These are phyloP conservation scores for Todiramphus chloris DNA, from an alignment of 2,113 vertebrate species.

Conservation along the genomic window DNA sequence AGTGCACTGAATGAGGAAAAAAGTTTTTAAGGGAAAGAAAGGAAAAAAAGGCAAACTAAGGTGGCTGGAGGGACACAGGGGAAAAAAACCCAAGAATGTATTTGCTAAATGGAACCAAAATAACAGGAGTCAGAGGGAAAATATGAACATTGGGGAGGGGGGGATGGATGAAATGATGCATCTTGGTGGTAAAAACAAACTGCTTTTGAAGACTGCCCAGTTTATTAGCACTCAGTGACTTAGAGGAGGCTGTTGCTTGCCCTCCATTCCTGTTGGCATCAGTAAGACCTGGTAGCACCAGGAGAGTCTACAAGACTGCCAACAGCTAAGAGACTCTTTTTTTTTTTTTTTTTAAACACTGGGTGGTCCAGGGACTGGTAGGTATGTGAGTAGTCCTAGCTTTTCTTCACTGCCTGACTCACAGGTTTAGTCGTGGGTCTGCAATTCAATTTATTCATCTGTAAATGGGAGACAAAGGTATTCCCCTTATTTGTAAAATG, in stretches of 20 bases:
- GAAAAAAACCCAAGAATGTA: background rate
- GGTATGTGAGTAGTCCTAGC: background rate
- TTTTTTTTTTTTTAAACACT: background rate
- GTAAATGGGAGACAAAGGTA: background rate
- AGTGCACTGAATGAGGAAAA: slow-evolving; percentile 28
- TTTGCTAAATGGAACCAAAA: slow-evolving; percentile 52
- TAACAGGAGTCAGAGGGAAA: slow-evolving; percentile 53
- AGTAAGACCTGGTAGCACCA: background rate
- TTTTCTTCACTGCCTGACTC: background rate
- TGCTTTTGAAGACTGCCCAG: slow-evolving; percentile 25
- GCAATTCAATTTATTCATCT: background rate
- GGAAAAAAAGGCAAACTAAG: slow-evolving; percentile 13
- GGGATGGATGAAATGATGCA: slow-evolving; percentile 56
- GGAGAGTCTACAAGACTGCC: background rate
- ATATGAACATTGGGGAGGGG: slow-evolving; percentile 39
- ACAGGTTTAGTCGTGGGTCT: background rate
- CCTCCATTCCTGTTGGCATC: slow-evolving; percentile 29
- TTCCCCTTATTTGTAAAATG: background rate
- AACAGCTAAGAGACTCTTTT: background rate
- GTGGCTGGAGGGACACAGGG: slow-evolving; percentile 19
- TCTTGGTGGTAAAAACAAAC: slow-evolving; percentile 51
- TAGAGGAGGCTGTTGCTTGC: background rate
- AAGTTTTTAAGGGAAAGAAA: slow-evolving; percentile 25
- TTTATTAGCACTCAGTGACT: slow-evolving; percentile 27
- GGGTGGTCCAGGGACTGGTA: slow-evolving; percentile 20